phyloP scores from a whole-genome alignment of 92 coral and sea anemone species.

The Nematostella vectensis region DNA sequence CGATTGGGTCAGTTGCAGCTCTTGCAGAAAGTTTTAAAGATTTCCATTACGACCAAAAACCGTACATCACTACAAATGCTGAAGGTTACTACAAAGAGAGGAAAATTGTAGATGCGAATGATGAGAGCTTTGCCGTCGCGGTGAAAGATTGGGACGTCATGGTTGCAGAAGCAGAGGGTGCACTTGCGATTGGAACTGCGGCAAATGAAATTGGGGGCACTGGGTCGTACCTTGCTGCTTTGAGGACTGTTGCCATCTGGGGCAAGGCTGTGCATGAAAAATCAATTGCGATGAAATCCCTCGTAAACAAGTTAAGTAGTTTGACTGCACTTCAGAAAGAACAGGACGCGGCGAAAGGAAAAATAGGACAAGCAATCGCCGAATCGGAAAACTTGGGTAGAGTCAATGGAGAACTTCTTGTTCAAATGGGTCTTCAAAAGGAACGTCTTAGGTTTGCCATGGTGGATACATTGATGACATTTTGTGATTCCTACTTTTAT shows the following conservation, averaged over 20 bases:
- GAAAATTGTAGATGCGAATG: slow-evolving; percentile 21
- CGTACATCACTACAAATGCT: slow-evolving; percentile 15
- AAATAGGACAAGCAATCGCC: slow-evolving; percentile 22
- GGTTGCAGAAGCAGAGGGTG: slow-evolving; percentile 21
- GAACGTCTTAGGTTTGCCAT: slow-evolving; percentile 39
- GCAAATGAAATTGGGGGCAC: slow-evolving; percentile 35
- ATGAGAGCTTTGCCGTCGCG: slow-evolving; percentile 35
- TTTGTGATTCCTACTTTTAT: slow-evolving; percentile 42
- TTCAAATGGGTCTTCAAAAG: no score
- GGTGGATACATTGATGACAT: slow-evolving; percentile 38
- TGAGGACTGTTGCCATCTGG: slow-evolving; percentile 33
- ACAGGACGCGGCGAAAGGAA: slow-evolving; percentile 25
- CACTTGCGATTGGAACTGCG: slow-evolving; percentile 30
- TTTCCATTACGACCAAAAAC: slow-evolving; percentile 17
- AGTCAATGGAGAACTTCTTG: no score
- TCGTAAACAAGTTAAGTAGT: slow-evolving; percentile 15
- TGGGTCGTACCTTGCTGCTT: slow-evolving; percentile 30
- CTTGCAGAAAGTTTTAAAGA: slow-evolving; percentile 18
- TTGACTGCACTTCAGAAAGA: slow-evolving; percentile 24
- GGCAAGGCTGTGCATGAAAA: slow-evolving; percentile 35
- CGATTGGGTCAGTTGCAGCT: slow-evolving; percentile 13
- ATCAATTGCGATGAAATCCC: slow-evolving; percentile 31
- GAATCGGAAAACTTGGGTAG: no score
- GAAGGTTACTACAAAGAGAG: slow-evolving; percentile 24
- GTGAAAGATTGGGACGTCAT: slow-evolving; percentile 43